Evolutionary conservation across 2,113 vertebrate species (phyloP).

Genomic region (Nicator chloris): DNA sequence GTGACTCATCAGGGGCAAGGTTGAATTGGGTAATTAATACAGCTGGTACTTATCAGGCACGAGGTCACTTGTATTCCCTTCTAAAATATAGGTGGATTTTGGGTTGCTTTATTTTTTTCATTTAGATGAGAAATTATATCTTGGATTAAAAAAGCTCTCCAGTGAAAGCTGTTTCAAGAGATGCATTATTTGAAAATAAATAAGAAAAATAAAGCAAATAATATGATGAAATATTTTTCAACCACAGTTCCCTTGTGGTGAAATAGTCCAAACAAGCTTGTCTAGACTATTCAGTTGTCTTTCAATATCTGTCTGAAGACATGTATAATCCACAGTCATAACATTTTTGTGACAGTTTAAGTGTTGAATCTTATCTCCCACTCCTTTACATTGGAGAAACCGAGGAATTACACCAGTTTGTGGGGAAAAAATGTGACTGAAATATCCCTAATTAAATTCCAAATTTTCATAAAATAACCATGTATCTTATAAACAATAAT

Average conservation of each 20-base stretch:
- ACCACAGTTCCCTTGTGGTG: background rate
- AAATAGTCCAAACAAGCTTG: background rate
- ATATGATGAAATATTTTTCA: background rate
- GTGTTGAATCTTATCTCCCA: background rate
- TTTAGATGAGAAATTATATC: background rate
- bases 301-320: background rate
- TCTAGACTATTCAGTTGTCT: background rate
- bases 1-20: too few relatives aligned
- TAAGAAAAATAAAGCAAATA: background rate
- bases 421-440: accelerated
- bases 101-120: background rate
- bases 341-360: background rate
- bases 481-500: background rate
- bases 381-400: background rate
- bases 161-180: background rate
- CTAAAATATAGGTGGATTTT: background rate
- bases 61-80: background rate
- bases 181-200: background rate
- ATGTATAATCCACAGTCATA: background rate
- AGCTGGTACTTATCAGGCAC: too few relatives aligned
- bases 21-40: background rate
- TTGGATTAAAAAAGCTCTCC: background rate
- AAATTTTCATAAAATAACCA: background rate
- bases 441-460: background rate
- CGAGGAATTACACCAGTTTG: background rate